Conservation (phyloP, 2,113 vertebrate species). For the Antigone vipio region DNA sequence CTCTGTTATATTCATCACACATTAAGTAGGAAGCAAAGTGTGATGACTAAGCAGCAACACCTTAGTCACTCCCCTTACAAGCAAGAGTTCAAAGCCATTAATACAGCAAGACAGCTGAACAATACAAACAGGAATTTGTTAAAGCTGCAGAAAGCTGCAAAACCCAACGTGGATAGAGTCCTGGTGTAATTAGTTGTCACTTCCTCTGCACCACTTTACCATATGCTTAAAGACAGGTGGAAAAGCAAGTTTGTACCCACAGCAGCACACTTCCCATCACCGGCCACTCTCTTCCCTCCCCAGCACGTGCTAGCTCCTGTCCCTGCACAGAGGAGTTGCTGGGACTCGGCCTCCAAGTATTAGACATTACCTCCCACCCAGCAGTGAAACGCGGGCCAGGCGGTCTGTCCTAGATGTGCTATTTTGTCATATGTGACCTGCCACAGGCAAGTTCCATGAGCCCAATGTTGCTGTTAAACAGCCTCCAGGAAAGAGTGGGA, state of each 20-base stretch:
- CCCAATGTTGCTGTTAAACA: not conserved
- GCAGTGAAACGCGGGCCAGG: not conserved
- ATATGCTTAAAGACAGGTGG: not conserved
- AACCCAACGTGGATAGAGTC: not conserved
- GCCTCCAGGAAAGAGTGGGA: not conserved
- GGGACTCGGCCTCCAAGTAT: not conserved
- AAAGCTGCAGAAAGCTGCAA: slow-evolving; percentile 5
- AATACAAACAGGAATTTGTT: not conserved
- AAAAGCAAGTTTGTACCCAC: not conserved
- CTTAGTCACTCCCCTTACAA: not conserved
- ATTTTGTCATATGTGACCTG: not conserved
- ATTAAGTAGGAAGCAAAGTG: not conserved
- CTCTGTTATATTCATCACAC: not conserved
- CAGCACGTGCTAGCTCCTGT: not conserved
- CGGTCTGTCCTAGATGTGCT: not conserved
- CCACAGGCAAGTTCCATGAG: not conserved
- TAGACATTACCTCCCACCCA: not conserved
- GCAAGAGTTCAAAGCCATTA: not conserved
- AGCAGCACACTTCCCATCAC: rapidly evolving
- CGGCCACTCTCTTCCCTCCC: not conserved
- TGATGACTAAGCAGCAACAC: not conserved
- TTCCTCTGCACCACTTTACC: not conserved
- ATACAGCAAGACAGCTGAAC: not conserved
- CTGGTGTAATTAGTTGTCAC: not conserved
- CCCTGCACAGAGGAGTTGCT: not conserved